phyloP scores from a whole-genome alignment of 2,113 vertebrate genomes.

The Muntiacus muntjak region DNA sequence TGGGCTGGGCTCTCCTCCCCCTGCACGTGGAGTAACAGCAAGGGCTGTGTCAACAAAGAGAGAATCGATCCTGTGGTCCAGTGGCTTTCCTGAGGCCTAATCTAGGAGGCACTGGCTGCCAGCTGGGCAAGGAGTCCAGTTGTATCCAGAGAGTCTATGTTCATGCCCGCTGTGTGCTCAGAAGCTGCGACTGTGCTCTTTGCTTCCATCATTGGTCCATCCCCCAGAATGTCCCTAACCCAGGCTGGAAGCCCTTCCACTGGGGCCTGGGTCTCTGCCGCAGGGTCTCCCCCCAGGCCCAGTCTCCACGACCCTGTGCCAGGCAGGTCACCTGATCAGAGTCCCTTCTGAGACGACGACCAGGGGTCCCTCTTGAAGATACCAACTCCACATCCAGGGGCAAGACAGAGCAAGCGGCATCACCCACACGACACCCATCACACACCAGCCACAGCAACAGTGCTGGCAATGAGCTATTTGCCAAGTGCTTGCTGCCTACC shows the following conservation, averaged over 20 bases:
- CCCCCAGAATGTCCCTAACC: neutral
- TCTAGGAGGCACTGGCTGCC: neutral
- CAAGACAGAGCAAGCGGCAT: neutral
- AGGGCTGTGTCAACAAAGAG: neutral
- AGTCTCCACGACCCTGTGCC: neutral
- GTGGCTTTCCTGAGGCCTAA: neutral
- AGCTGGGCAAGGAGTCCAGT: neutral
- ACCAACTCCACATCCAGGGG: neutral
- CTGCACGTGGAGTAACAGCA: neutral
- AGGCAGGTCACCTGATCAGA: neutral
- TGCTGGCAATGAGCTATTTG: neutral
- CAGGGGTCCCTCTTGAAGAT: neutral
- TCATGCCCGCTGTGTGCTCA: neutral
- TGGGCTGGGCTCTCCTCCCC: neutral
- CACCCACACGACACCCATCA: neutral
- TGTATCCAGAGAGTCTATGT: neutral
- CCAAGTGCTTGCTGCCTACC: neutral
- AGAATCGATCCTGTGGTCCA: neutral
- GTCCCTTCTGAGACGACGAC: neutral
- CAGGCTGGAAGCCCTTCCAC: no score
- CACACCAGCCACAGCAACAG: accelerated
- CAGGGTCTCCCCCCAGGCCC: neutral
- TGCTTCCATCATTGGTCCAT: neutral
- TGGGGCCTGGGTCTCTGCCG: neutral
- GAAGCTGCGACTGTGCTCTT: neutral